Conservation (phyloP, 2,113 vertebrate species). For the Notarius quadriscutis region DNA sequence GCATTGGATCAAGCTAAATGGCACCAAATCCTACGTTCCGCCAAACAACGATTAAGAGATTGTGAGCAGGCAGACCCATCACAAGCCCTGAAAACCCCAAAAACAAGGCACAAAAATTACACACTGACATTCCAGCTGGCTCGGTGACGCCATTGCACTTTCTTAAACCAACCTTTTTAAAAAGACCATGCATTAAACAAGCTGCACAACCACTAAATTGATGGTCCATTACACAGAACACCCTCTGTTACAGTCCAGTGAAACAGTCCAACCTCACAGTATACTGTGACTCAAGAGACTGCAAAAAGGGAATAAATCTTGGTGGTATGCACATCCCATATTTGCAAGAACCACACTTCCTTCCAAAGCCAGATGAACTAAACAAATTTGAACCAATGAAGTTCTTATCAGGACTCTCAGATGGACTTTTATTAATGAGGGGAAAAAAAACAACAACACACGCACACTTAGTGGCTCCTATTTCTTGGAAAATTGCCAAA, state of each 20-base stretch:
- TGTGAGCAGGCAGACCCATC: too few species aligned
- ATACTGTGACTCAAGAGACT: not conserved
- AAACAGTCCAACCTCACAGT: not conserved
- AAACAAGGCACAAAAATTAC: not conserved
- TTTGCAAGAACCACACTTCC: not conserved
- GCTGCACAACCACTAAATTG: not conserved
- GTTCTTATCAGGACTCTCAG: not conserved
- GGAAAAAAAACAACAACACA: too few species aligned
- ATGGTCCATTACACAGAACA: not conserved
- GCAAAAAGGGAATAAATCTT: not conserved
- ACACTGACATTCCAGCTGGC: not conserved
- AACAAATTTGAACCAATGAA: not conserved
- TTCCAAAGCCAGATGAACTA: too few species aligned
- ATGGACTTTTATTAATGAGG: not conserved
- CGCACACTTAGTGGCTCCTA: too few species aligned
- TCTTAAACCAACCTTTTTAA: not conserved
- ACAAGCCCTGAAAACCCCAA: too few species aligned
- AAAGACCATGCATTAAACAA: not conserved
- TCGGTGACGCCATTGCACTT: not conserved
- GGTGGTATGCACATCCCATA: not conserved
- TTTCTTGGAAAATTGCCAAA: not conserved
- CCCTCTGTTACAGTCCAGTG: not conserved
- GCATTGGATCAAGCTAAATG: too few species aligned
- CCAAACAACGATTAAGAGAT: too few species aligned
- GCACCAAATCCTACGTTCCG: too few species aligned